phyloP scores from a whole-genome alignment of 2,797 vertebrate species.

The Synaphobranchus kaupii region DNA sequence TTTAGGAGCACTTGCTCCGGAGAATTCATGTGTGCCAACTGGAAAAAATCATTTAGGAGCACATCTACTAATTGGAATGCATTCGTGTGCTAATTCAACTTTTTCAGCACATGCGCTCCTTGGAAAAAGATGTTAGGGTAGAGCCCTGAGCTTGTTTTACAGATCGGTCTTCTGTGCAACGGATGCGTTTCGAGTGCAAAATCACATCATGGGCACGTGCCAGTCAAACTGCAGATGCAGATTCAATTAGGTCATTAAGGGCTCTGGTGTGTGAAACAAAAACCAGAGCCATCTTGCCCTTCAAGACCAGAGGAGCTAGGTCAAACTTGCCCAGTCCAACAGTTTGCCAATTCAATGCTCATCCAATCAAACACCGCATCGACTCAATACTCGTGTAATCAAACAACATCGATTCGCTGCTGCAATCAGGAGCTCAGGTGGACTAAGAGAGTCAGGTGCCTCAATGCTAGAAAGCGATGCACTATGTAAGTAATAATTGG shows the following conservation, averaged over 20 bases:
- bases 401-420: slow-evolving; percentile 4
- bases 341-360: not conserved
- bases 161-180: not conserved
- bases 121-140: no score
- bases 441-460: not conserved
- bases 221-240: not conserved
- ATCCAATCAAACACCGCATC: slow-evolving; percentile 12
- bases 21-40: no score
- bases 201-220: not conserved
- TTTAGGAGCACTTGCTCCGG: no score
- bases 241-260: slow-evolving; percentile 18
- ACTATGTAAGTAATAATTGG: not conserved
- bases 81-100: no score
- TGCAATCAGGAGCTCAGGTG: slow-evolving; percentile 8
- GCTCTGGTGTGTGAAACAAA: not conserved
- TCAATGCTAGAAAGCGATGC: not conserved
- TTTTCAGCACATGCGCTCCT: no score
- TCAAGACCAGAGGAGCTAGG: not conserved
- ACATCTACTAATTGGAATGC: no score
- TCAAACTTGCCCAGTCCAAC: not conserved
- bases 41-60: no score
- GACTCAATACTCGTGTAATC: slow-evolving; percentile 7
- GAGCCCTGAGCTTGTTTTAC: not conserved
- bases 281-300: not conserved
- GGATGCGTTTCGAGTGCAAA: not conserved